Evolutionary conservation across 1,140 invertebrate species (phyloP).

Genomic region (Rhyzopertha dominica): DNA sequence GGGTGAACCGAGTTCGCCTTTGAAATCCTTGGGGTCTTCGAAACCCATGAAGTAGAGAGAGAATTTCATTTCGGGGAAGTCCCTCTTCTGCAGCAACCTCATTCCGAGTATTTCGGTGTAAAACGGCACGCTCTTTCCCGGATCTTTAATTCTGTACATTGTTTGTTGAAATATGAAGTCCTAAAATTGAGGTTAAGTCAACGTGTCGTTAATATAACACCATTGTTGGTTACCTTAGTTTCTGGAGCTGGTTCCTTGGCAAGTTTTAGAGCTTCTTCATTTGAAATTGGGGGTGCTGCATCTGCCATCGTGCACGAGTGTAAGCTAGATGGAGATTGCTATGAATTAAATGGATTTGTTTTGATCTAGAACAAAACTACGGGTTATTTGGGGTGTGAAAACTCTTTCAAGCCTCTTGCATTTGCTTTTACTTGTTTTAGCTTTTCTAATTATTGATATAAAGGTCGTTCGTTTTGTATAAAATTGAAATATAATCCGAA

Average conservation of each 20-base stretch:
- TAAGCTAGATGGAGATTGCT: no score
- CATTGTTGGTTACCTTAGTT: constrained; percentile 54
- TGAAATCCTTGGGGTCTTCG: constrained; percentile 70
- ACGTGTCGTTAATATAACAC: neutral
- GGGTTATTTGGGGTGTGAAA: no score
- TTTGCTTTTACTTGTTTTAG: no score
- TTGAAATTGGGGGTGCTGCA: constrained; percentile 40
- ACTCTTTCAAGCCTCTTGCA: no score
- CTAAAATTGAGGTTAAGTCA: constrained; percentile 46
- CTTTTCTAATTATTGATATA: no score
- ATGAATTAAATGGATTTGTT: no score
- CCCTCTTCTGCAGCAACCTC: constrained; percentile 80
- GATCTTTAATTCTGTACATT: constrained; percentile 93
- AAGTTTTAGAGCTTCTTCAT: constrained; percentile 60
- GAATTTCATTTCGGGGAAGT: constrained; percentile 87
- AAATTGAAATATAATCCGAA: no score
- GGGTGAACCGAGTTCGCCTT: constrained; percentile 55
- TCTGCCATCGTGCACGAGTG: no score
- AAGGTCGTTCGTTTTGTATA: no score
- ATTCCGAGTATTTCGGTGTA: constrained; percentile 89
- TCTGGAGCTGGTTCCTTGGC: constrained; percentile 57
- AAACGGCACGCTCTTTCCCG: constrained; percentile 78
- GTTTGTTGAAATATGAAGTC: constrained; percentile 94
- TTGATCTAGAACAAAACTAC: no score
- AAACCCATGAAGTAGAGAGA: constrained; percentile 92